These are phyloP conservation scores for Trachelus troglodyta DNA, from an alignment of 2,888 invertebrate genomes.

Conservation along the genomic window DNA sequence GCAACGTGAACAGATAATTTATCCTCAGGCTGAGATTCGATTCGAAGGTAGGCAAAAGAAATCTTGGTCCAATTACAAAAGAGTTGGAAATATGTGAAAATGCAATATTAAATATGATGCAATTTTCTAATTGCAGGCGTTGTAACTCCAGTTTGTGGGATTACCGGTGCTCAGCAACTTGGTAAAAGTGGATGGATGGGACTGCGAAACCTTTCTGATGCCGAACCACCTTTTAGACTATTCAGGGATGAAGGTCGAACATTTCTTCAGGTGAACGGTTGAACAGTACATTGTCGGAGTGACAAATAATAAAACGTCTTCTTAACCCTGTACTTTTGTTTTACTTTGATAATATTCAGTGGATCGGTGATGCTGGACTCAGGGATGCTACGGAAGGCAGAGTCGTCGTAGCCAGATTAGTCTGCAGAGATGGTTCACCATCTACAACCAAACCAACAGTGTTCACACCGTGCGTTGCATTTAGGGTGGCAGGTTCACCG, in stretches of 20 bases:
- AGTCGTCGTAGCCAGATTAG: slow-evolving; percentile 81
- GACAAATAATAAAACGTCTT: neutral
- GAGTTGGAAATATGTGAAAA: neutral
- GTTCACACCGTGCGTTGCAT: slow-evolving; percentile 87
- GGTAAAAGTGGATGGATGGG: slow-evolving; percentile 84
- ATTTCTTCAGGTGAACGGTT: slow-evolving; percentile 76
- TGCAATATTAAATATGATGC: neutral
- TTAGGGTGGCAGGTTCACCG: slow-evolving; percentile 86
- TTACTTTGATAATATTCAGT: slow-evolving; percentile 68
- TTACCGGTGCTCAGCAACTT: slow-evolving; percentile 86
- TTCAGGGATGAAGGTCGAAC: slow-evolving; percentile 85
- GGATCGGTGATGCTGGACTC: slow-evolving; percentile 85
- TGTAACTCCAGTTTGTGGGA: slow-evolving; percentile 84
- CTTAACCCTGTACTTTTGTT: neutral
- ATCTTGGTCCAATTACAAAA: neutral
- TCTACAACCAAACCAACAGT: slow-evolving; percentile 68
- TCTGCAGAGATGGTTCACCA: slow-evolving; percentile 79
- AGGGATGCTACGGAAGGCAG: slow-evolving; percentile 83
- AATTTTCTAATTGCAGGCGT: slow-evolving; percentile 70
- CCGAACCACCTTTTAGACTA: slow-evolving; percentile 84
- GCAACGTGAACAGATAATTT: slow-evolving; percentile 86
- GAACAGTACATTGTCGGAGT: neutral
- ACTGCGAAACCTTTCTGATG: slow-evolving; percentile 79
- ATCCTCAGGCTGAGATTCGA: slow-evolving; percentile 87
- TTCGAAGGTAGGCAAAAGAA: slow-evolving; percentile 74